A percentile compares a stretch with the other conserved stretches of the same genome.
These are phyloP conservation scores for Halichondria panicea DNA, from an alignment of 37 sponge, comb jelly and placozoan species.

Conservation along the genomic window DNA sequence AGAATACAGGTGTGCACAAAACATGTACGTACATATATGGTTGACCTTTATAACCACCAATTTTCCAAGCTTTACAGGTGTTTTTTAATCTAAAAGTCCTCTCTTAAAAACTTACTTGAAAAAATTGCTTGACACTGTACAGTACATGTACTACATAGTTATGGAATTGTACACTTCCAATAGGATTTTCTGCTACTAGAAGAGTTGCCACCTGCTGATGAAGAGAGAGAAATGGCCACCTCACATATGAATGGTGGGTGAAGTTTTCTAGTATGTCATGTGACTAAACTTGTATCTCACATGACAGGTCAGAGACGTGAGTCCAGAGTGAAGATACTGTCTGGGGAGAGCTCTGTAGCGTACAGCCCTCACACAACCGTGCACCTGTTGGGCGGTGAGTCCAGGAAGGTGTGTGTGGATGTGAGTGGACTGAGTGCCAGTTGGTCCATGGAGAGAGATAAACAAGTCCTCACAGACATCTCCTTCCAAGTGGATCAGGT, in stretches of 20 bases:
- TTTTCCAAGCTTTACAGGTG: too few relatives aligned
- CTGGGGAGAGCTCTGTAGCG: not conserved
- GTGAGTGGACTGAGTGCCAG: constrained; percentile 5
- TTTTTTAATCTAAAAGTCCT: too few relatives aligned
- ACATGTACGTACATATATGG: not conserved
- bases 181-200: not conserved
- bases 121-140: too few relatives aligned
- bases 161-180: not conserved
- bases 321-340: too few relatives aligned
- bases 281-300: too few relatives aligned
- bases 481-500: constrained; percentile 27
- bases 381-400: too few relatives aligned
- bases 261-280: too few relatives aligned
- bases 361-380: not conserved
- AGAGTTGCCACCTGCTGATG: not conserved
- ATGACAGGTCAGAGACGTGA: too few relatives aligned
- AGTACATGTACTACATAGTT: not conserved
- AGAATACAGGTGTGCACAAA: constrained; percentile 38
- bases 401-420: not conserved
- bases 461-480: constrained; percentile 21
- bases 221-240: too few relatives aligned
- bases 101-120: too few relatives aligned
- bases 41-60: too few relatives aligned
- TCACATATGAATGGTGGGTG: too few relatives aligned
- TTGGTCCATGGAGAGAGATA: constrained; percentile 23